These are phyloP conservation scores for Tupiocoris notatus DNA, from an alignment of 2,888 invertebrate genomes.

Conservation along the genomic window DNA sequence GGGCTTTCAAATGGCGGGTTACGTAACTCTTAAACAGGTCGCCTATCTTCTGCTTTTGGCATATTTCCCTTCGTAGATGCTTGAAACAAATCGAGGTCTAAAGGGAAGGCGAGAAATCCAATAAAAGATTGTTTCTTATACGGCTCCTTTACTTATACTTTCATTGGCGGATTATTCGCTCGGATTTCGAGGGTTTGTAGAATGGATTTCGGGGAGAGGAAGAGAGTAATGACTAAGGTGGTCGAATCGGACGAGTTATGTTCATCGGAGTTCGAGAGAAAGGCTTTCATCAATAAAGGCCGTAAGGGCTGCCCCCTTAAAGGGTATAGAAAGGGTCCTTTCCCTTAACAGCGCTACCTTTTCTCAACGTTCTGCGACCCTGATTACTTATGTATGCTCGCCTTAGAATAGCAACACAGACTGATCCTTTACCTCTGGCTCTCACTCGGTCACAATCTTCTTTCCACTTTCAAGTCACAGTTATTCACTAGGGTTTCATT, in stretches of 20 bases:
- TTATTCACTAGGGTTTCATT: not conserved
- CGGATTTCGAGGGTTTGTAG: not conserved
- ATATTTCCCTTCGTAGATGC: too few species aligned
- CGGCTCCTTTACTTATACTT: not conserved
- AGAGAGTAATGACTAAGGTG: not conserved
- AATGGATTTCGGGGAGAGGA: not conserved
- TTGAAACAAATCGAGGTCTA: not conserved
- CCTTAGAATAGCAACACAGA: constrained; percentile 30
- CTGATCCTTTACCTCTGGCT: constrained; percentile 8
- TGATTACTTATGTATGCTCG: constrained; percentile 32
- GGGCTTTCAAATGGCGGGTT: too few species aligned
- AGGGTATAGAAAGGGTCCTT: not conserved
- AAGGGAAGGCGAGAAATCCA: not conserved
- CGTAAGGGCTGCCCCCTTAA: not conserved
- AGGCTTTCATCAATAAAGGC: not conserved
- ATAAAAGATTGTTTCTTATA: not conserved
- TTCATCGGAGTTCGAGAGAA: not conserved
- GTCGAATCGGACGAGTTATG: not conserved
- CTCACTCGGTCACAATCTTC: not conserved
- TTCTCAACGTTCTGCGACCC: constrained; percentile 9
- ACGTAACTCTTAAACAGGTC: too few species aligned
- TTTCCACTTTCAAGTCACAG: not conserved
- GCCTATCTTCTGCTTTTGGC: too few species aligned
- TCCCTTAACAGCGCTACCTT: not conserved
- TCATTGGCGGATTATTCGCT: not conserved